Evolutionary conservation across 2,113 vertebrate species (phyloP), one percentile per base, ranked within the genome.

Genomic region (Oenanthe melanoleuca): DNA sequence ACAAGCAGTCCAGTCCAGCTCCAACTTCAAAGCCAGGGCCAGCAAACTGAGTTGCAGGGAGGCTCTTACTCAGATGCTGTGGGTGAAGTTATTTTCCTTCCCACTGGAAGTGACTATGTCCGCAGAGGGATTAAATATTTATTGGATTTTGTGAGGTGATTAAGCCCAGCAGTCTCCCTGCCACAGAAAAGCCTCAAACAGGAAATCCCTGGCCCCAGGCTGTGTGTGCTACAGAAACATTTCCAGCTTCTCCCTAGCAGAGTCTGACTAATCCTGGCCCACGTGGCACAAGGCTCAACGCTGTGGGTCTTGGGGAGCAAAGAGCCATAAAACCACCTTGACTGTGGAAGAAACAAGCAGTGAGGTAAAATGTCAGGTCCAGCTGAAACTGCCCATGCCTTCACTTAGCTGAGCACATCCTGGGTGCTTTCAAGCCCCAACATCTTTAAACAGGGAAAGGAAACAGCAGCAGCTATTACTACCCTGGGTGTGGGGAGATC

Each of bases 81-180:
- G 72, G 56, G 65, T 49, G 44, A 80, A 77, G 83, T 95, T 45
- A 79, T 75, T 70, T 67, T 40, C 40, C 38, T n/a, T 94, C 85
- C 78, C 1, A 0, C 73, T 89, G 94, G 89, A 95, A 88, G 50
- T 77, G 80, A 94, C 72, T 89, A 49, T 37, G 77, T 88, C 72
- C 64, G 78, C 72, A 86, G 55, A 80, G 52, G 47, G 44, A 69
- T 77, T 88, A 93, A 88, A 80, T 91, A 86, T 89, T 91, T 95
- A 86, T 72, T 82, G 23, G 2, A 57, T 74, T 79, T 75, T 37
- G 66, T 44, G 33, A 86, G 5, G 12, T 61, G 83, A 92, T 86
- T 92, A 88, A 80, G 70, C 38, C 42, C 69, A 86, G 66, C 11
- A 16, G 21, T 37, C 63, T 65, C 85, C 44, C 44, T 29, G 65